phyloP scores from a whole-genome alignment of 2,113 vertebrate species.

The Ia io region DNA sequence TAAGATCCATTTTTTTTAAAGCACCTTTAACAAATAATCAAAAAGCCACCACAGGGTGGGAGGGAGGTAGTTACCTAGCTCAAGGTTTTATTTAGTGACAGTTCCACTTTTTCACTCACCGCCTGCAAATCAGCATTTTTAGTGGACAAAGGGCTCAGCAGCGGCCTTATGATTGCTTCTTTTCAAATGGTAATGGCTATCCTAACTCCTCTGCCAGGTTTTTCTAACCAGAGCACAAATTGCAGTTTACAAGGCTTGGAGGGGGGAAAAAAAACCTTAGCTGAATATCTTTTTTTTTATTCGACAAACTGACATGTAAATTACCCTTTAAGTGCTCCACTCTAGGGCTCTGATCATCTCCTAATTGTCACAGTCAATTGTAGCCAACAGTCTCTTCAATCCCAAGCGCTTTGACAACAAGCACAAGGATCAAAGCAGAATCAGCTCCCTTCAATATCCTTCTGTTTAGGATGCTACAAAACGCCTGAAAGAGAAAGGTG shows the following conservation, averaged over 20 bases:
- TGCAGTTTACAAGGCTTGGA: slow-evolving; percentile 98
- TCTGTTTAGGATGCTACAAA: slow-evolving; percentile 89
- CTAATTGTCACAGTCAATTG: slow-evolving; percentile 99
- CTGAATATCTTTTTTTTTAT: slow-evolving; percentile 94
- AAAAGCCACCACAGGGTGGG: slow-evolving; percentile 77
- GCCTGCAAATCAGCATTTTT: slow-evolving; percentile 93
- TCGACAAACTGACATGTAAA: slow-evolving; percentile 99
- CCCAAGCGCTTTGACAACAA: slow-evolving; percentile 96
- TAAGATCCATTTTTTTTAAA: slow-evolving; percentile 76
- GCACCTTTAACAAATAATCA: slow-evolving; percentile 80
- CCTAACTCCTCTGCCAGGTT: slow-evolving; percentile 95
- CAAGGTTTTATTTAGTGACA: slow-evolving; percentile 86
- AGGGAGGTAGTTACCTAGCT: slow-evolving; percentile 84
- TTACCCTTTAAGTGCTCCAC: slow-evolving; percentile 97
- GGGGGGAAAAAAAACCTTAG: slow-evolving; percentile 88
- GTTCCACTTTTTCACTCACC: slow-evolving; percentile 88
- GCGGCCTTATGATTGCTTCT: slow-evolving; percentile 98
- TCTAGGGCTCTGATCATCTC: slow-evolving; percentile 95
- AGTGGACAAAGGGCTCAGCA: slow-evolving; percentile 97
- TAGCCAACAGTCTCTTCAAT: slow-evolving; percentile 99
- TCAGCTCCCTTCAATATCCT: slow-evolving; percentile 90
- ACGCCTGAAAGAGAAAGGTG: slow-evolving; percentile 87
- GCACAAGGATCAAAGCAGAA: slow-evolving; percentile 93
- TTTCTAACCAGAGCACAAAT: slow-evolving; percentile 97
- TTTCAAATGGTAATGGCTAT: slow-evolving; percentile 99